Evolutionary conservation across 2,888 invertebrate species (phyloP).

Genomic region (Rhimphoctona megacephalus): DNA sequence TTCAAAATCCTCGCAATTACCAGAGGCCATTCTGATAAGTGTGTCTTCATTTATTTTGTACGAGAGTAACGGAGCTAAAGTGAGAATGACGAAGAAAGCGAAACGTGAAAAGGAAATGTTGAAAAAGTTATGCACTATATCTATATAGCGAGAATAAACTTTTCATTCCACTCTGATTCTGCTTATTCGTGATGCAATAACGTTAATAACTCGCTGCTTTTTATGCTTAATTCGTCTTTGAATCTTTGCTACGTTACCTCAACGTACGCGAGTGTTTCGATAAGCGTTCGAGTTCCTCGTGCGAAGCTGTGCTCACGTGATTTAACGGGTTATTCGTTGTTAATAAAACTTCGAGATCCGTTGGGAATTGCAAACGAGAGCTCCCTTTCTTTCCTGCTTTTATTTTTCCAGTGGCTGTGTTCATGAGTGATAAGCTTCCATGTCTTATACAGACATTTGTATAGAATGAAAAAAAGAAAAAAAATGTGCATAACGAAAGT

Average conservation of each 20-base stretch:
- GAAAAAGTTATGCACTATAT: neutral
- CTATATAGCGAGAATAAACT: neutral
- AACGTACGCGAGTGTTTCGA: slow-evolving; percentile 6
- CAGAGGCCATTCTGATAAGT: neutral
- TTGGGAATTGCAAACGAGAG: slow-evolving; percentile 38
- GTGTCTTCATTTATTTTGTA: slow-evolving; percentile 22
- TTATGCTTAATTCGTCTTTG: slow-evolving; percentile 21
- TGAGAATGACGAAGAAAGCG: neutral
- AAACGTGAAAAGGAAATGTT: slow-evolving; percentile 44
- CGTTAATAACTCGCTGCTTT: slow-evolving; percentile 33
- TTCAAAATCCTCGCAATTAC: slow-evolving; percentile 41
- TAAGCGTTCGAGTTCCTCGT: slow-evolving; percentile 21
- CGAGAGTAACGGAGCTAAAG: neutral
- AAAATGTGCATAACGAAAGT: neutral
- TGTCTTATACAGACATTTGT: neutral
- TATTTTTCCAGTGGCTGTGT: neutral
- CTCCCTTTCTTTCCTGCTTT: neutral
- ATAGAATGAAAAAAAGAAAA: neutral
- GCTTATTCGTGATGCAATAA: slow-evolving; percentile 1
- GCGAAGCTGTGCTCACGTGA: slow-evolving; percentile 35
- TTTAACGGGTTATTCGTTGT: slow-evolving; percentile 32
- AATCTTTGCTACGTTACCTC: slow-evolving; percentile 9
- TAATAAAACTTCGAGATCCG: slow-evolving; percentile 22
- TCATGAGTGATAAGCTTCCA: neutral
- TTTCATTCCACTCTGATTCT: slow-evolving; percentile 18